A percentile compares a stretch with the other conserved stretches of the same genome.
phyloP scores from a whole-genome alignment of 2,797 vertebrate genomes.

The Arnoldichthys spilopterus region DNA sequence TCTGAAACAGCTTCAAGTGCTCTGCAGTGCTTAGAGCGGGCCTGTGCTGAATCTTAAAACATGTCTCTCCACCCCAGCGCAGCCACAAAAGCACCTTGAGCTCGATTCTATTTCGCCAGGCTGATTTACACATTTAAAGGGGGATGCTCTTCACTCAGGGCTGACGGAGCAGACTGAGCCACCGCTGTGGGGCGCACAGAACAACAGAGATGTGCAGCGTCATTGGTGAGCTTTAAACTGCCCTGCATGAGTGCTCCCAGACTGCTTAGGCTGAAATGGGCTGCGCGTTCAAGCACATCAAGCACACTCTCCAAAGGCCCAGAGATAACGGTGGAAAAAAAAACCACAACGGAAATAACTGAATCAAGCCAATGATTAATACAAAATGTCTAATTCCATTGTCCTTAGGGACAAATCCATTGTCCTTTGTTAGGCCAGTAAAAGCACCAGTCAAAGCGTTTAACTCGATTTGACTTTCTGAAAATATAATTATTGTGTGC shows the following conservation, averaged over 20 bases:
- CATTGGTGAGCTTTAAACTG: conserved; percentile 14
- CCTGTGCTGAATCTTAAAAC: conserved; percentile 64
- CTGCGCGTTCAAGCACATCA: conserved; percentile 57
- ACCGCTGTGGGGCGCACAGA: neutral
- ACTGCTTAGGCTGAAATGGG: conserved; percentile 63
- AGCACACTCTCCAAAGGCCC: conserved; percentile 38
- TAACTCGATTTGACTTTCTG: neutral
- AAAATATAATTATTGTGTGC: conserved; percentile 17
- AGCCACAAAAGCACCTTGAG: conserved; percentile 57
- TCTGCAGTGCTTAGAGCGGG: conserved; percentile 72
- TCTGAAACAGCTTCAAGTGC: conserved; percentile 70
- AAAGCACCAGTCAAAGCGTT: conserved; percentile 3
- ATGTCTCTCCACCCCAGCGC: conserved; percentile 39
- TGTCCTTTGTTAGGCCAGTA: conserved; percentile 23
- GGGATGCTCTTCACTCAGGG: conserved; percentile 12
- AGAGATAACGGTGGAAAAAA: conserved; percentile 43
- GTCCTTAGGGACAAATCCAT: conserved; percentile 30
- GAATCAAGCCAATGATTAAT: conserved; percentile 54
- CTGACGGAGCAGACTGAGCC: neutral
- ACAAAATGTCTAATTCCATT: conserved; percentile 37
- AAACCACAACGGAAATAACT: conserved; percentile 26
- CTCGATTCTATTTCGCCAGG: conserved; percentile 6
- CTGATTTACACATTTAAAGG: conserved; percentile 48
- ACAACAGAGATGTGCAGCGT: conserved; percentile 24
- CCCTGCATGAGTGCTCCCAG: conserved; percentile 39